Base-by-base conservation (phyloP, 2,888 invertebrate genomes). In the Chrysotoxum bicinctum region DNA sequence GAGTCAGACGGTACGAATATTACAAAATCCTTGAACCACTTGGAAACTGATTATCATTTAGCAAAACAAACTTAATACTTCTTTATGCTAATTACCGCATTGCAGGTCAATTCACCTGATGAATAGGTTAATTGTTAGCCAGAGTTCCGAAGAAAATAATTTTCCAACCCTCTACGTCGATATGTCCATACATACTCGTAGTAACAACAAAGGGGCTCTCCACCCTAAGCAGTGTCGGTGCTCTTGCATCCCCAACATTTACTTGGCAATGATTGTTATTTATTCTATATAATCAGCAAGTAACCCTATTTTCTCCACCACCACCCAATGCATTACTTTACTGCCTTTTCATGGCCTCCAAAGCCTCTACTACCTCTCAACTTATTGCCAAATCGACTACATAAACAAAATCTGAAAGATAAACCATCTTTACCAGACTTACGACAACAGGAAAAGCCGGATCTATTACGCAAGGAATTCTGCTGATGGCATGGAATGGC, bases 401-500 rank as follows among this genome's bases (percentile, higher is more conserved):
- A 62, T 68, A 43, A 58, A 66, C 66, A 66, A 35, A 32, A 66
- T 50, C 35, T 62, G 60, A 19, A 43, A 78, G 78, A 73, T 66
- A 79, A 64, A 56, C 74, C 64, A 75, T 66, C 35, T 66, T 66
- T 32, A 45, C 8, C 64, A 50, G 21, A 64, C 32, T 43, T 10
- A 45, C 45, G n/a, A 37, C 64, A 23, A 66, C 9, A 48, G 16
- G 19, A 66, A 32, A 30, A 37, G 16, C 45, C 72, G 60, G 66
- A 72, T 58, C 48, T 73, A 72, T 84, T 72, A 84, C 80, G 75
- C 70, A 80, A 70, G 45, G 21, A 45, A 32, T 21, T 14, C 72
- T 62, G 23, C 0, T 21, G 56, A 19, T 35, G 19, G 56, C 3
- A 14, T 21, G 12, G 43, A 16, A 23, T 12, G 21, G 35, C 12